A percentile compares a stretch with the other conserved stretches of the same genome.
Conservation (phyloP, 2,888 invertebrate species). For the Thereva unica region DNA sequence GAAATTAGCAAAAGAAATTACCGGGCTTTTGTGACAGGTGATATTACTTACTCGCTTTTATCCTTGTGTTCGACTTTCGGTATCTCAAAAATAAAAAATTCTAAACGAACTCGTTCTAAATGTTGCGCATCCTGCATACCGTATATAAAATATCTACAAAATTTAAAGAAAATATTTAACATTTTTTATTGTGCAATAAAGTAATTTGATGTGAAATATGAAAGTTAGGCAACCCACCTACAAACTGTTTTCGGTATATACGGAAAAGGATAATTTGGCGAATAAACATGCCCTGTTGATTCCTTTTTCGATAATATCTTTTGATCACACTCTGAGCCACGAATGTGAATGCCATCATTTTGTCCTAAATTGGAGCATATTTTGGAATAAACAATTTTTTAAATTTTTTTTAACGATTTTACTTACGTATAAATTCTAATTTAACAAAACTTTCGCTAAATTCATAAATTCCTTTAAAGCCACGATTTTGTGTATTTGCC, state of each 20-base stretch:
- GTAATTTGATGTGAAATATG: not conserved
- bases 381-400: conserved; percentile 67
- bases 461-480: conserved; percentile 98
- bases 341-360: conserved; percentile 92
- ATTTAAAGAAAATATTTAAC: not conserved
- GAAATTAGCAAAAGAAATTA: not conserved
- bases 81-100: conserved; percentile 88
- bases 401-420: not conserved
- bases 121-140: conserved; percentile 97
- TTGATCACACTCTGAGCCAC: conserved; percentile 98
- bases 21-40: not conserved
- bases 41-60: conserved; percentile 75
- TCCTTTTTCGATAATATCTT: conserved; percentile 93
- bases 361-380: conserved; percentile 64
- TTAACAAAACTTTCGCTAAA: conserved; percentile 98
- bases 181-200: not conserved
- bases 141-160: conserved; percentile 86
- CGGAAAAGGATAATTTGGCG: conserved; percentile 94
- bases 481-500: conserved; percentile 95
- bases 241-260: conserved; percentile 96
- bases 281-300: conserved; percentile 89
- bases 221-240: conserved; percentile 62
- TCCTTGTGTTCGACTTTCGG: conserved; percentile 71
- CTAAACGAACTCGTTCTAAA: conserved; percentile 88
- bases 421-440: conserved; percentile 76